A percentile compares a stretch with the other conserved stretches of the same genome.
Conservation (phyloP, 2,888 invertebrate species). For the Phragmatobia fuliginosa region DNA sequence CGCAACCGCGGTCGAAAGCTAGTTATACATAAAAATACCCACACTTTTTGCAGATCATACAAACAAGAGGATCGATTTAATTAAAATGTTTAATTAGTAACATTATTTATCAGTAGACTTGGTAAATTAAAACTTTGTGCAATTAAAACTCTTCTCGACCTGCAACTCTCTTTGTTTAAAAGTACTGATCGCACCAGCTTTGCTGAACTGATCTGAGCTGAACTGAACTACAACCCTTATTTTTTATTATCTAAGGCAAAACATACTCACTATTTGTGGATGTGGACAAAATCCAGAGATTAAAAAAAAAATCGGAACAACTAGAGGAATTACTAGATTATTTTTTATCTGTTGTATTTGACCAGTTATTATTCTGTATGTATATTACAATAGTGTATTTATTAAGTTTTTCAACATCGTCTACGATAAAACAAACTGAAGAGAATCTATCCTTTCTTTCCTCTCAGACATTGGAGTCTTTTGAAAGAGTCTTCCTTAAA, state of each 20-base stretch:
- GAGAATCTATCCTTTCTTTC: not conserved
- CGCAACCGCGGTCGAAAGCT: too few relatives aligned
- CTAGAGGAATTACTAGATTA: too few relatives aligned
- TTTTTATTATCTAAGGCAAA: not conserved
- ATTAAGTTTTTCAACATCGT: not conserved
- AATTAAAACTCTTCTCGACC: not conserved
- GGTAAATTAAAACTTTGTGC: not conserved
- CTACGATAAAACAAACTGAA: not conserved
- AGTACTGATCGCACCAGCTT: not conserved
- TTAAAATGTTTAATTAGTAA: too few relatives aligned
- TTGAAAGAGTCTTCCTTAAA: too few relatives aligned
- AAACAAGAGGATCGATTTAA: too few relatives aligned
- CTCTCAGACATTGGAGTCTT: not conserved
- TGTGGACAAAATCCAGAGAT: not conserved
- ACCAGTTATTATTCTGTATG: not conserved
- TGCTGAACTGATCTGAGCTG: too few relatives aligned
- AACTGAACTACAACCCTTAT: not conserved
- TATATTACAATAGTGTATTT: not conserved
- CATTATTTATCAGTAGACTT: not conserved
- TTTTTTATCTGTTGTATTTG: not conserved
- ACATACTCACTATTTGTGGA: not conserved
- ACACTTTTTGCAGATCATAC: too few relatives aligned
- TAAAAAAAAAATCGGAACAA: constrained; percentile 1
- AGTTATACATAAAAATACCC: too few relatives aligned
- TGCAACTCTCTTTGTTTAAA: not conserved